Evolutionary conservation across 2,797 vertebrate genomes (phyloP).

Genomic region (Botia kubotai): DNA sequence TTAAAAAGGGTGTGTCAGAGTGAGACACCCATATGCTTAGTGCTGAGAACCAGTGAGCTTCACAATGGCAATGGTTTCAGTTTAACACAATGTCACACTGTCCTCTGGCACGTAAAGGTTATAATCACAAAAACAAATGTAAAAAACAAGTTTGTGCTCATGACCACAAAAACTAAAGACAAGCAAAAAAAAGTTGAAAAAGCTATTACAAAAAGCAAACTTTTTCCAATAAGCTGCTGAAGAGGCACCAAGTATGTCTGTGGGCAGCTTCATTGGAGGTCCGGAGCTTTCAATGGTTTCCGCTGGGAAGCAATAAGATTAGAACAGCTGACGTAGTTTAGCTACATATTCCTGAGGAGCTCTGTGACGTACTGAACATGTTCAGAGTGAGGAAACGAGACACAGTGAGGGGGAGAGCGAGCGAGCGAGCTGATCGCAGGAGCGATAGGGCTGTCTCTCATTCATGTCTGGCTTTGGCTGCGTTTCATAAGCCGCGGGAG

Average conservation of each 20-base stretch:
- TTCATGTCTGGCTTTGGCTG: conserved; percentile 60
- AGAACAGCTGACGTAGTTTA: conserved; percentile 46
- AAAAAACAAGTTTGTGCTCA: neutral
- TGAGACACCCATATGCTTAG: no score
- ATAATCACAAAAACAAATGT: neutral
- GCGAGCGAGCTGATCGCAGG: conserved; percentile 42
- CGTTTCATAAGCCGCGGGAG: conserved; percentile 31
- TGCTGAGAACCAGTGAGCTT: no score
- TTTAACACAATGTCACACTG: neutral
- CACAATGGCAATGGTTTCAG: no score
- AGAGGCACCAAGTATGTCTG: neutral
- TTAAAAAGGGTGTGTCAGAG: no score
- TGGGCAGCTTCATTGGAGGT: conserved; percentile 44
- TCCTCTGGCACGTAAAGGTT: neutral
- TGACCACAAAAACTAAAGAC: neutral
- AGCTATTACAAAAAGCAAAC: neutral
- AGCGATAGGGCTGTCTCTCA: conserved; percentile 50
- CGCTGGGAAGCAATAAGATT: conserved; percentile 37
- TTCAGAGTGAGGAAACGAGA: conserved; percentile 19
- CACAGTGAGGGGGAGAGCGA: conserved; percentile 13
- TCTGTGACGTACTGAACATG: conserved; percentile 45
- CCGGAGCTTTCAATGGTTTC: conserved; percentile 40
- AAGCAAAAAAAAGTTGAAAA: neutral
- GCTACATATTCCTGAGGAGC: conserved; percentile 45
- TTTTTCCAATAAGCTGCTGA: conserved; percentile 9